These are phyloP conservation scores for Aquatica leii DNA, from an alignment of 2,888 invertebrate genomes.

Conservation along the genomic window DNA sequence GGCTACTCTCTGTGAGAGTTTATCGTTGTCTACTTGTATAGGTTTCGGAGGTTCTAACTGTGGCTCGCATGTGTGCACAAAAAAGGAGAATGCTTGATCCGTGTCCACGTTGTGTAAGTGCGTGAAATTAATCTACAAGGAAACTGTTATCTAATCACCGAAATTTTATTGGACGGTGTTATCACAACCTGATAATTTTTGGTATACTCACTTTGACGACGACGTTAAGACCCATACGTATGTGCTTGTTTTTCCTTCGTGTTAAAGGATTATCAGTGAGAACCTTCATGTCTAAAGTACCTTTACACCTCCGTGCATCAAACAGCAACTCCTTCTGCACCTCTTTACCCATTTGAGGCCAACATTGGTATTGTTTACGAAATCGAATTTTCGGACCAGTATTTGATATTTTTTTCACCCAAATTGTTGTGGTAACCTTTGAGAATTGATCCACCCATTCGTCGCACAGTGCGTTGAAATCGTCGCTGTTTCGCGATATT, in stretches of 20 bases:
- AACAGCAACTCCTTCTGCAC: conserved; percentile 58
- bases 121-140: conserved; percentile 56
- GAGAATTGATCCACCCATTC: conserved; percentile 60
- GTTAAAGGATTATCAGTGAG: conserved; percentile 57
- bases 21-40: conserved; percentile 48
- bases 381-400: conserved; percentile 60
- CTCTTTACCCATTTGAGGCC: conserved; percentile 56
- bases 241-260: conserved; percentile 57
- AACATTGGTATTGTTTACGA: conserved; percentile 60
- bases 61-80: conserved; percentile 57
- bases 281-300: conserved; percentile 59
- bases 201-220: conserved; percentile 55
- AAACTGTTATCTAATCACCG: conserved; percentile 10
- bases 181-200: conserved; percentile 16
- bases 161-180: background rate
- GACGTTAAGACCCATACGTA: conserved; percentile 57
- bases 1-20: conserved; percentile 53
- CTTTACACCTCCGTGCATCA: conserved; percentile 58
- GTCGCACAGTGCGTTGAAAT: conserved; percentile 58
- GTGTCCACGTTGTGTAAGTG: conserved; percentile 56
- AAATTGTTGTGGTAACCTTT: conserved; percentile 56
- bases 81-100: conserved; percentile 51
- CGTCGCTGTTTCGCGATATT: conserved; percentile 55
- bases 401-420: conserved; percentile 60
- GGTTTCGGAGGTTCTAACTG: conserved; percentile 52